Percentiles rank a stretch among this genome's conserved stretches.
Conservation (phyloP, 2,113 vertebrate species). For the Thinocorus orbignyianus region DNA sequence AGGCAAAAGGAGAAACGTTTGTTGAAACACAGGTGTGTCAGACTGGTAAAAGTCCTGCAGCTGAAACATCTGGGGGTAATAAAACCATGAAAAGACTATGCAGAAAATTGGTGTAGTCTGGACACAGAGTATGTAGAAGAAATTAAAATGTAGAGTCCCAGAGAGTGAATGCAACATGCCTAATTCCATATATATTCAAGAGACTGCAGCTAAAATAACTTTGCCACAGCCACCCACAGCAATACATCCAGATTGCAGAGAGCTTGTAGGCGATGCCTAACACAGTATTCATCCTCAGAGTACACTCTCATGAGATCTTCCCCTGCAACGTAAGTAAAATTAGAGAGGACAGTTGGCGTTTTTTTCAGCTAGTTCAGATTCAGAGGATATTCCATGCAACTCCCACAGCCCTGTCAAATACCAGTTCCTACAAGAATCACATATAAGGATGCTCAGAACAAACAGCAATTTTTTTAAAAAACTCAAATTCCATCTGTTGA, state of each 20-base stretch:
- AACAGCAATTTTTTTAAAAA: background rate
- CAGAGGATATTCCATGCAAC: background rate
- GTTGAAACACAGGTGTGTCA: background rate
- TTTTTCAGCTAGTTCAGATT: slow-evolving; percentile 38
- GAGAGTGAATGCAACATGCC: background rate
- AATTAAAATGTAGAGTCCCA: background rate
- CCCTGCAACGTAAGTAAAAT: background rate
- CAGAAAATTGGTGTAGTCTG: background rate
- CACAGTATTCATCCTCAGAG: background rate
- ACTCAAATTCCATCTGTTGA: slow-evolving; percentile 45
- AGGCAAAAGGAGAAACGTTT: background rate
- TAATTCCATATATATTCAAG: background rate
- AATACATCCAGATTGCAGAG: background rate
- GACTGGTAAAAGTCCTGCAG: background rate
- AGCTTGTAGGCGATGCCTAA: background rate
- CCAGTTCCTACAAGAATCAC: slow-evolving; percentile 46
- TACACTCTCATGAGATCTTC: background rate
- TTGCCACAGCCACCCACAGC: background rate
- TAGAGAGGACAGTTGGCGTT: background rate
- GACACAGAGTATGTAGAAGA: background rate
- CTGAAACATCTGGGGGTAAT: background rate
- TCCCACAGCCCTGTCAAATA: slow-evolving; percentile 29
- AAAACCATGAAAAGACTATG: background rate
- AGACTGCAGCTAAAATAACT: background rate
- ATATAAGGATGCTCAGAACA: slow-evolving; percentile 16